Evolutionary conservation across 2,797 vertebrate species (phyloP).

Genomic region (Micrastur ruficollis): DNA sequence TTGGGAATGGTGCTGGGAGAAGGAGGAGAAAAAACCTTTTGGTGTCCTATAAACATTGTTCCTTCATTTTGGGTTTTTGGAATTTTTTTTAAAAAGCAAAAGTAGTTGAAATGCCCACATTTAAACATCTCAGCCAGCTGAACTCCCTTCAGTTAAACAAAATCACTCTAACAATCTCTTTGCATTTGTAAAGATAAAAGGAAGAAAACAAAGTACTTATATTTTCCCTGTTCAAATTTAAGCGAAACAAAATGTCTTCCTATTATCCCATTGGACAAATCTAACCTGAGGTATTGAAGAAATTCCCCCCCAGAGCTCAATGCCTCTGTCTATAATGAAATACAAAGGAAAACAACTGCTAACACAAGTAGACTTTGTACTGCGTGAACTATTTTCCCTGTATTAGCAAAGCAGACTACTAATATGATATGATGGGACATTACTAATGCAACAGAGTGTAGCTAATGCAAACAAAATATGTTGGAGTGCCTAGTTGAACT

Average conservation of each 20-base stretch:
- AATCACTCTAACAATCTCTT: background rate
- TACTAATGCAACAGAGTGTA: constrained; percentile 62
- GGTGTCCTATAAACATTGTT: background rate
- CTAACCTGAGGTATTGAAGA: background rate
- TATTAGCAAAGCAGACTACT: constrained; percentile 41
- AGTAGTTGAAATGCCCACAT: background rate
- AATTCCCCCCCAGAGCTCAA: background rate
- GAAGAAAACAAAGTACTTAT: background rate
- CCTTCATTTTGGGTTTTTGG: background rate
- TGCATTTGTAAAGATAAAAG: background rate
- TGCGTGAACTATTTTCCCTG: background rate
- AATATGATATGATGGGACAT: constrained; percentile 60
- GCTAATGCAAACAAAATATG: constrained; percentile 62
- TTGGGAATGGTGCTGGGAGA: background rate
- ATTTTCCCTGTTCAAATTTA: background rate
- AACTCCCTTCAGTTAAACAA: background rate
- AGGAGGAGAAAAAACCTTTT: background rate
- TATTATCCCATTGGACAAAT: background rate
- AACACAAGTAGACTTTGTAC: constrained; percentile 26
- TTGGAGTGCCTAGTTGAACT: constrained; percentile 37
- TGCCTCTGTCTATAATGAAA: background rate
- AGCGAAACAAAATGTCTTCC: background rate
- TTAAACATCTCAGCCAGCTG: background rate
- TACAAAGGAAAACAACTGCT: constrained; percentile 24
- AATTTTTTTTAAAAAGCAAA: background rate